Evolutionary conservation across 2,888 invertebrate genomes (phyloP).

Genomic region (Adelphocoris suturalis): DNA sequence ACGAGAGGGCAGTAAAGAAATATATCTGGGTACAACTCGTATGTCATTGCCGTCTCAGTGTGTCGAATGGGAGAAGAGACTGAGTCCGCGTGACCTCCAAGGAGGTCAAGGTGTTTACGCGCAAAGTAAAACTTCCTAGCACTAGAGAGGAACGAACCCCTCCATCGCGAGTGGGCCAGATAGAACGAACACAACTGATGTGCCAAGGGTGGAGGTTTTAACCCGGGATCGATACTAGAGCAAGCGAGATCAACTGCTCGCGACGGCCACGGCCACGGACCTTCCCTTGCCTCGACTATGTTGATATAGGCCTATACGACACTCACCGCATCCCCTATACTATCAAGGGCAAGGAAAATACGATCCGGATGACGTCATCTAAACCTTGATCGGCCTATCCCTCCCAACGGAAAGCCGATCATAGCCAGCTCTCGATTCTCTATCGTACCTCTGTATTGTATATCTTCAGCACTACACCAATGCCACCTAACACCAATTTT

Average conservation of each 20-base stretch:
- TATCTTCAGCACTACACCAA: too few species aligned
- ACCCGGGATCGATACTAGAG: slow-evolving; percentile 58
- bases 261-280: slow-evolving; percentile 15
- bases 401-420: not conserved
- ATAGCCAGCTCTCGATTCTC: not conserved
- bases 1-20: too few species aligned
- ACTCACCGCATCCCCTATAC: not conserved
- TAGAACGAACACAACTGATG: slow-evolving; percentile 9
- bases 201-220: slow-evolving; percentile 46
- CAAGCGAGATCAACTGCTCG: slow-evolving; percentile 24
- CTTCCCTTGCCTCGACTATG: not conserved
- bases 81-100: not conserved
- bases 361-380: slow-evolving; percentile 7
- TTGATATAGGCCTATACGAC: not conserved
- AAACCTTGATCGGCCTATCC: not conserved
- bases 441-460: too few species aligned
- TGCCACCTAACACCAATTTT: too few species aligned
- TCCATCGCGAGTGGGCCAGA: not conserved
- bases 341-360: not conserved
- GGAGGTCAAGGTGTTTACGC: slow-evolving; percentile 24
- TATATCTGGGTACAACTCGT: too few species aligned
- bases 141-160: slow-evolving; percentile 27
- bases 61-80: too few species aligned
- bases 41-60: too few species aligned
- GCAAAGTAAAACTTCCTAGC: slow-evolving; percentile 3